These are phyloP conservation scores for Pipistrellus pipistrellus DNA, from an alignment of 2,797 vertebrate species.

Conservation along the genomic window DNA sequence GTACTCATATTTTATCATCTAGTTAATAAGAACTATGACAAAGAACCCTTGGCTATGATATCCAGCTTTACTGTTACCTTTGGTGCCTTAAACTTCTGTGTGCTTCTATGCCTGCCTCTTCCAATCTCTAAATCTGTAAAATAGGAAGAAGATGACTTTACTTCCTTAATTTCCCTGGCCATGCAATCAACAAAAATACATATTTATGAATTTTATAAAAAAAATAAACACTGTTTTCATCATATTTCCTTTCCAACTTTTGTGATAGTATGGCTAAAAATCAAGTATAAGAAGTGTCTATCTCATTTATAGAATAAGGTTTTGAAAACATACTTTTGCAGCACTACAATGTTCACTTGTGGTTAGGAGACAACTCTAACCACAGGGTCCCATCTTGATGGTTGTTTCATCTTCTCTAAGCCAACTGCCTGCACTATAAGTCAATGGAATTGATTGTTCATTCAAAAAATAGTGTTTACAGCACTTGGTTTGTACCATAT, in stretches of 20 bases:
- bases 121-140: not conserved
- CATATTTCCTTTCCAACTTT: not conserved
- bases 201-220: constrained; percentile 5
- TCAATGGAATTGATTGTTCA: not conserved
- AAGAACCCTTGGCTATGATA: not conserved
- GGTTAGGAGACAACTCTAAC: not conserved
- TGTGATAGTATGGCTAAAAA: not conserved
- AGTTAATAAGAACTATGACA: not conserved
- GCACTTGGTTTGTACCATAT: not conserved
- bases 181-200: not conserved
- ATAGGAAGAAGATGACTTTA: not conserved
- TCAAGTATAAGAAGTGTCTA: not conserved
- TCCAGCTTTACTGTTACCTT: not conserved
- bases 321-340: not conserved
- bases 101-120: not conserved
- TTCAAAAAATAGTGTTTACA: not conserved
- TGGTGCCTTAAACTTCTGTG: not conserved
- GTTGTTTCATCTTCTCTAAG: not conserved
- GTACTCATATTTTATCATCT: not conserved
- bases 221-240: not conserved
- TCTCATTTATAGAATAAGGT: not conserved
- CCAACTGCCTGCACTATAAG: not conserved
- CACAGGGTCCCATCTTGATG: not conserved
- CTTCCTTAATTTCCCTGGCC: not conserved
- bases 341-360: not conserved